Evolutionary conservation across 2,888 invertebrate genomes (phyloP), one percentile per base, ranked within the genome.

Genomic region (Monoplex corrugatus): DNA sequence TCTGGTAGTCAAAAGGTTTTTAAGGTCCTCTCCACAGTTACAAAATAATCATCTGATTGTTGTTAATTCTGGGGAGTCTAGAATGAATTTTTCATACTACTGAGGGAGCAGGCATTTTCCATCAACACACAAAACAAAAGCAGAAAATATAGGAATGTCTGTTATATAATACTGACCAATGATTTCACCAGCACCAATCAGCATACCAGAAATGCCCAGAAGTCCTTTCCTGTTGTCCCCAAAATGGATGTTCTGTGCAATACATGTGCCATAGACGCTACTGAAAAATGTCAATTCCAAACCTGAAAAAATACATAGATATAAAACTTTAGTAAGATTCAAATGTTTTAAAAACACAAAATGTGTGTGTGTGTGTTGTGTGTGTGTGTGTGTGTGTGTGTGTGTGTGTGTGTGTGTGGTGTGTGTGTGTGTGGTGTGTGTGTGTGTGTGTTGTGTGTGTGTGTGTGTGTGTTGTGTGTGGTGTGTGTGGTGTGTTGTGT

Each of bases 111-210:
- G n/a, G n/a, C n/a, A n/a, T n/a, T n/a, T n/a, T n/a, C n/a, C n/a
- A n/a, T n/a, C n/a, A n/a, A 50, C 16, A 68, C 16, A 68, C 3
- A 72, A 72, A 35, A 72, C 72, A 72, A 72, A 72, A 5, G 3
- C 35, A 72, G 5, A 72, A 32, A 72, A 8, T 5, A 13, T 72
- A 10, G 5, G 6, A 28, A 72, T n/a, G n/a, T n/a, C n/a, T n/a
- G n/a, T n/a, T n/a, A 28, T n/a, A 78, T n/a, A 10, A 50, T n/a
- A 87, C 96, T 96, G 95, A 98, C 98, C 99, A 68, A 98, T 96
- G 1, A 99, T 98, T 97, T 99, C 99, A 89, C 99, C 99, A 91
- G 98, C 95, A 72, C 99, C 99, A 92, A 99, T 98, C 95, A 98
- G 98, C 91, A 99, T 98, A 0, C 99, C 99, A 2, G 98, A 98